Percentiles rank a stretch among this genome's conserved stretches.
Conservation (phyloP, 2,797 vertebrate species). For the Trematomus bernacchii region DNA sequence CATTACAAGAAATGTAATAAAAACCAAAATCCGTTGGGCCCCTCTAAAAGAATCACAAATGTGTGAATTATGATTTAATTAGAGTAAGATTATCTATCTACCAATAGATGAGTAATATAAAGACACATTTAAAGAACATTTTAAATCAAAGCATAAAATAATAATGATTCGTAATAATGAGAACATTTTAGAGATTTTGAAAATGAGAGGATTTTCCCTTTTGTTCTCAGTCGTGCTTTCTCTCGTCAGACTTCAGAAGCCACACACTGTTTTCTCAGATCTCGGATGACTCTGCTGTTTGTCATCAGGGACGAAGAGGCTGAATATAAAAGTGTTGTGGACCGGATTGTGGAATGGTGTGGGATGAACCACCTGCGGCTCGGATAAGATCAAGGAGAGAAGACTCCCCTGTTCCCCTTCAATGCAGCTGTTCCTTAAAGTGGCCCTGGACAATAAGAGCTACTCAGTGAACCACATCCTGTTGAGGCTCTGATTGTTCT, state of each 20-base stretch:
- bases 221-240: neutral
- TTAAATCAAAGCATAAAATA: neutral
- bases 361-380: neutral
- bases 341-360: conserved; percentile 7
- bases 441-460: too few species aligned
- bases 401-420: neutral
- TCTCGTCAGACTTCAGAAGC: neutral
- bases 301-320: neutral
- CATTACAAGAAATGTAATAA: too few species aligned
- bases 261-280: conserved; percentile 5
- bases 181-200: too few species aligned
- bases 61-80: neutral
- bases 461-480: too few species aligned
- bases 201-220: neutral
- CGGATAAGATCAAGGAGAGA: neutral
- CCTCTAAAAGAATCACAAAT: neutral
- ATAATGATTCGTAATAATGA: too few species aligned
- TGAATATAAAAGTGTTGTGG: neutral
- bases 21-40: too few species aligned
- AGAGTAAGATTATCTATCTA: neutral
- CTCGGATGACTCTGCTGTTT: conserved; percentile 20
- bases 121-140: neutral
- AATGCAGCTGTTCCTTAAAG: too few species aligned
- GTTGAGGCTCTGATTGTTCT: too few species aligned
- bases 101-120: neutral